Evolutionary conservation across 2,888 invertebrate genomes (phyloP).

Genomic region (Therioaphis trifolii): DNA sequence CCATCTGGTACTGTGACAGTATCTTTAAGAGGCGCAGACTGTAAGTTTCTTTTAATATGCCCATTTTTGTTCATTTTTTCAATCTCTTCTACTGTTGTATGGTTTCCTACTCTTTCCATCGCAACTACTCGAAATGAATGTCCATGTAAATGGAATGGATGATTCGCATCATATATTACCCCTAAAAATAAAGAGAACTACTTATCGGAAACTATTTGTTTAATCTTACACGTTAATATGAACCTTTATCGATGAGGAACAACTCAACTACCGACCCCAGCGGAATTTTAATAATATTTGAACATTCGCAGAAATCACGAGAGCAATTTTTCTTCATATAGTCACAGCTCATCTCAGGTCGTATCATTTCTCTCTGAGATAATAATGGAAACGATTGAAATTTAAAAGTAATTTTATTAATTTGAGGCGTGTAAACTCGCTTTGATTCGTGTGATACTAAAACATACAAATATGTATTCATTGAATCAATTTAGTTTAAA

Average conservation of each 20-base stretch:
- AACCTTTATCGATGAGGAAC: conserved; percentile 84
- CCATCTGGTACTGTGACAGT: conserved; percentile 92
- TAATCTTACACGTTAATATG: conserved; percentile 38
- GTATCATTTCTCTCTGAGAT: conserved; percentile 75
- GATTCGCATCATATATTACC: conserved; percentile 84
- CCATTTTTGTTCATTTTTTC: conserved; percentile 78
- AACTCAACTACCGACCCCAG: conserved; percentile 84
- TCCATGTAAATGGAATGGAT: conserved; percentile 89
- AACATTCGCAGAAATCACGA: conserved; percentile 82
- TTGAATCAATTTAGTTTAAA: too few relatives aligned
- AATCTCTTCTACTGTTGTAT: conserved; percentile 77
- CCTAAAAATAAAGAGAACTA: conserved; percentile 69
- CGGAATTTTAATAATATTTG: conserved; percentile 79
- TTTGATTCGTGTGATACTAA: conserved; percentile 72
- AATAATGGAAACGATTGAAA: conserved; percentile 80
- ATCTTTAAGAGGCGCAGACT: conserved; percentile 84
- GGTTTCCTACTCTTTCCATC: conserved; percentile 79
- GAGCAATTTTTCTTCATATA: conserved; percentile 75
- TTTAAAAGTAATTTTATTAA: conserved; percentile 87
- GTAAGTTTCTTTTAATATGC: conserved; percentile 77
- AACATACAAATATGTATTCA: conserved; percentile 68
- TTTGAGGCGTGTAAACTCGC: conserved; percentile 83
- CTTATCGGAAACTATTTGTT: too few relatives aligned
- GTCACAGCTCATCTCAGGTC: conserved; percentile 79
- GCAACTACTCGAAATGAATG: conserved; percentile 86